phyloP scores from a whole-genome alignment of 30 jellyfish, hydroid and myxozoan species.

The Cassiopea xamachana region DNA sequence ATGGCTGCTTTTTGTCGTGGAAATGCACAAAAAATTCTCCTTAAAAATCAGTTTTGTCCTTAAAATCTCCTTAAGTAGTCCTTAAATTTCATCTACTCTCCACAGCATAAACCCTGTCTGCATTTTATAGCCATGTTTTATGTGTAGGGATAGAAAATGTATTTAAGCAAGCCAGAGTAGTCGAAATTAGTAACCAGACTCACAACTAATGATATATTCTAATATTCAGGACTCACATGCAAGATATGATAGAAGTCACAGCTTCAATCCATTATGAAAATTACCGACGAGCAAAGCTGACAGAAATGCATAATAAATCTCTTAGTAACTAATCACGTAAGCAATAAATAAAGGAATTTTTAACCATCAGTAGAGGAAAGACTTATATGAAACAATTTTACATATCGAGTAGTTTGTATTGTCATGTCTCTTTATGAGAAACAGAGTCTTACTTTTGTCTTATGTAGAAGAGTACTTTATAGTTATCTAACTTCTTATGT shows the following conservation, averaged over 20 bases:
- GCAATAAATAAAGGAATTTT: background rate
- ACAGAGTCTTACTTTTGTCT: background rate
- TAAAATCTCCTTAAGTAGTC: no score
- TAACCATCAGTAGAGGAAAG: background rate
- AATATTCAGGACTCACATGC: constrained; percentile 95
- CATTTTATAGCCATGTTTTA: no score
- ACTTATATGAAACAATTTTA: background rate
- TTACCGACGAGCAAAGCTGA: constrained; percentile 91
- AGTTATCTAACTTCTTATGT: no score
- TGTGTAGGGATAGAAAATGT: no score
- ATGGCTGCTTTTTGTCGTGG: no score
- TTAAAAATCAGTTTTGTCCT: no score
- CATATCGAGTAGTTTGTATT: background rate
- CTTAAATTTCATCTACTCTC: no score
- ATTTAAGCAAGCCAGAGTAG: no score
- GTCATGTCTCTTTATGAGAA: background rate
- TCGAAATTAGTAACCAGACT: background rate
- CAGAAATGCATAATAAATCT: constrained; percentile 81
- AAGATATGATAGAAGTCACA: constrained; percentile 94
- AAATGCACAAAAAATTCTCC: no score
- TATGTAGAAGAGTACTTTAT: no score
- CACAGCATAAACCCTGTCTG: no score
- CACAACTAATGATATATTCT: background rate
- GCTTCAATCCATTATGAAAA: constrained; percentile 91
- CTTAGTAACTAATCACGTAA: constrained; percentile 10